phyloP scores from a whole-genome alignment of 2,797 vertebrate genomes.

The Danio jaintianensis region DNA sequence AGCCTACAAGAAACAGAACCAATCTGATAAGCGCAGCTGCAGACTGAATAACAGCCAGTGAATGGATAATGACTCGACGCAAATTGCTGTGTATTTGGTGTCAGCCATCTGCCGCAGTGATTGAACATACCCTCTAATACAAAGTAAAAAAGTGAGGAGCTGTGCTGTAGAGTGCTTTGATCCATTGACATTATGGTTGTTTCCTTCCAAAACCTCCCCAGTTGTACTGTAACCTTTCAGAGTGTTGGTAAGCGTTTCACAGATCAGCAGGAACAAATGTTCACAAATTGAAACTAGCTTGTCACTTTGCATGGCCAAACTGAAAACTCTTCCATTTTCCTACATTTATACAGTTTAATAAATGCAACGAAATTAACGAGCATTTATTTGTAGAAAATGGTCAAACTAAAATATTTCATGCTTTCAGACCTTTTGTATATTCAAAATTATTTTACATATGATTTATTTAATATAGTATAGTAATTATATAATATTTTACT shows the following conservation, averaged over 20 bases:
- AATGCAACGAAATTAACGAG: no score
- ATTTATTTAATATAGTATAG: no score
- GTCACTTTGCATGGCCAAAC: no score
- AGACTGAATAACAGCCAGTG: slow-evolving; percentile 12
- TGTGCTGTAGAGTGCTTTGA: slow-evolving; percentile 7
- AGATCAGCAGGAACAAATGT: neutral
- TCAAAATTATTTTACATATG: no score
- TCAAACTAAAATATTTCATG: no score
- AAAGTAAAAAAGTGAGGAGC: slow-evolving; percentile 6
- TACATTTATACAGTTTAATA: no score
- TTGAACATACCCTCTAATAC: slow-evolving; percentile 19
- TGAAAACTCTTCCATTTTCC: no score
- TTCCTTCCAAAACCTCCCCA: neutral
- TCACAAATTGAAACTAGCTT: neutral
- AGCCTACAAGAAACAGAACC: neutral
- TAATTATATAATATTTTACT: no score
- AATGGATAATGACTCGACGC: slow-evolving; percentile 29
- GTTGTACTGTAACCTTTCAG: neutral
- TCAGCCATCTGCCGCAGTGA: slow-evolving; percentile 8
- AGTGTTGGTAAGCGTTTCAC: neutral
- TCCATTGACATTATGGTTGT: neutral
- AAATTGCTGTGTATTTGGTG: slow-evolving; percentile 22
- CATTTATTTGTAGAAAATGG: no score
- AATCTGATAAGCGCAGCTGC: slow-evolving; percentile 29
- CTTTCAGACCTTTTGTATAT: no score